Percentiles rank a stretch among this genome's conserved stretches.
phyloP scores from a whole-genome alignment of 2,797 vertebrate species.

The Cyprinella venusta region DNA sequence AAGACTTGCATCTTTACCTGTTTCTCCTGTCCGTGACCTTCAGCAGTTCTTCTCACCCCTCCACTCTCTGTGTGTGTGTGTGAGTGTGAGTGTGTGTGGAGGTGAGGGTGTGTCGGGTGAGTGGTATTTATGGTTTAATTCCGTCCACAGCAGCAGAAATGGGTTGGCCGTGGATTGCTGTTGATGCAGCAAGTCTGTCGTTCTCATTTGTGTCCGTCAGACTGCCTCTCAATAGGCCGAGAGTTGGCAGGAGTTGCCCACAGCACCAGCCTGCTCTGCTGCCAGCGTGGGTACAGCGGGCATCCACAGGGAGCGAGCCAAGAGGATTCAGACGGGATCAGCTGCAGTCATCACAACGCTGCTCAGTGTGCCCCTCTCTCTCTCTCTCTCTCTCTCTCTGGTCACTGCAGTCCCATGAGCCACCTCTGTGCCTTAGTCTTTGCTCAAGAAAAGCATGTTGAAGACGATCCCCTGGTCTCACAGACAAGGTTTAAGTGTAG shows the following conservation, averaged over 20 bases:
- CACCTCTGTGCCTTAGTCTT: background rate
- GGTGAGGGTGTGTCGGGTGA: constrained; percentile 63
- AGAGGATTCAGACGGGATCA: constrained; percentile 74
- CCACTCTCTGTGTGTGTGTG: constrained; percentile 32
- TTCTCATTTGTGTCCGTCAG: constrained; percentile 71
- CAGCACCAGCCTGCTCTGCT: constrained; percentile 69
- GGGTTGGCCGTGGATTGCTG: constrained; percentile 63
- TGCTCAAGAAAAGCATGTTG: background rate
- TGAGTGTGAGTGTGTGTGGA: constrained; percentile 60
- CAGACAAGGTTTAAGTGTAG: too few relatives aligned
- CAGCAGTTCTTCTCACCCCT: constrained; percentile 29
- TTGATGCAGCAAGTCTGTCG: constrained; percentile 84
- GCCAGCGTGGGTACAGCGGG: constrained; percentile 70
- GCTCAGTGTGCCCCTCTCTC: background rate
- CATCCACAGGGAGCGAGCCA: constrained; percentile 68
- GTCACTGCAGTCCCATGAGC: background rate
- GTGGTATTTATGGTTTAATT: constrained; percentile 87
- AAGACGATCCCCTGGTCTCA: too few relatives aligned
- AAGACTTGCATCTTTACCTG: constrained; percentile 56
- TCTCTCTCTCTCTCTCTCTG: constrained; percentile 29
- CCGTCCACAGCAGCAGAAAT: constrained; percentile 85
- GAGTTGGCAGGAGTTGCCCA: constrained; percentile 71
- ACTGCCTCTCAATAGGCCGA: constrained; percentile 83
- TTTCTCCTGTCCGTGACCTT: constrained; percentile 65
- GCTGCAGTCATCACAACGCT: constrained; percentile 74